Evolutionary conservation across 2,888 invertebrate genomes (phyloP), one percentile per base, ranked within the genome.

Genomic region (Acrobasis suavella): DNA sequence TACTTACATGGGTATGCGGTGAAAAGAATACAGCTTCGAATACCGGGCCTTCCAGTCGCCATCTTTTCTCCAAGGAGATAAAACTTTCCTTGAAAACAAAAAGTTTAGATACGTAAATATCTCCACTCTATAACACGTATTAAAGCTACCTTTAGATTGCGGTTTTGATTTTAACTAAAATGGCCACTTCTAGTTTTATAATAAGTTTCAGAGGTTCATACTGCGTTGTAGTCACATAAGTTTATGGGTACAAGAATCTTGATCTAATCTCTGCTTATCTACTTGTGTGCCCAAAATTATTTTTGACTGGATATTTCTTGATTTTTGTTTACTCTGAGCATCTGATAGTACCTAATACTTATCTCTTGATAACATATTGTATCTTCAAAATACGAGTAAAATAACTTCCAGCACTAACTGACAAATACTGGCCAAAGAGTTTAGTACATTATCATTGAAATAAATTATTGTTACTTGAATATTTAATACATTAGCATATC

Each of bases 21-120:
- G 77, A 49, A 81, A 73, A 3, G 88, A 86, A 70, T 90, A 91
- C 14, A 90, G 72, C 72, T 81, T 83, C n/a, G 83, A 79, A 67
- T 91, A 91, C 39, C 91, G 83, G 15, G 78, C 75, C 75, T 85
- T 89, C 91, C 91, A 91, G 64, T 86, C 81, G 14, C 75, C 78
- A 69, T 81, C 71, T 69, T 76, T 82, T 55, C 70, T 79, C 86
- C 86, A 86, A 52, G 69, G 54, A 17, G 81, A 72, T 72, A 83
- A 81, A 17, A 67, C 60, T 67, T 81, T 81, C 71, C 90, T 90
- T 73, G 65, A 83, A 82, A 6, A 58, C 64, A 46, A 55, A 65
- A 62, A 59, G 5, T 37, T 56, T 37, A 52, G 16, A 22, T 52
- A 22, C 17, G 52, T 32, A 52, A 52, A 46, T 46, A 46, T 14